Base-by-base conservation (phyloP, 2,888 invertebrate genomes). In the Melanargia galathea region DNA sequence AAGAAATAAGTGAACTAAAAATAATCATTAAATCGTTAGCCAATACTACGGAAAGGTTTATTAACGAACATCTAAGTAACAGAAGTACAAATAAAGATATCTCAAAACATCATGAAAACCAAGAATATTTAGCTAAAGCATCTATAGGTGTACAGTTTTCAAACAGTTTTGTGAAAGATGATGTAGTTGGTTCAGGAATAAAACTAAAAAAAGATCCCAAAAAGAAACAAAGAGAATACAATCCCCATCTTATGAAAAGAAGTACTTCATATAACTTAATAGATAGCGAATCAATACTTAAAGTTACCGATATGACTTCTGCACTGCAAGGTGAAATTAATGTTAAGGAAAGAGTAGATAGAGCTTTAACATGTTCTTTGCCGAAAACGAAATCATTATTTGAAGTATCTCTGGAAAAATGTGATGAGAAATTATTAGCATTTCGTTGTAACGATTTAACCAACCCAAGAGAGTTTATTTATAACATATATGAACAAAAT, bases 221-320 rank as follows among this genome's bases (percentile, higher is more conserved):
- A 54, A 80, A 67, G 46, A 75, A 71, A 46, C 73, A 77, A 30
- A 54, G 69, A 24, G 79, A 81, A 8, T 71, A 74, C 46, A 76
- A 75, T 40, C 73, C 71, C 45, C 75, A 72, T 63, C 69, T 83
- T 0, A 76, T 74, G 54, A 81, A 78, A 63, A 84, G 77, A 70
- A 84, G 83, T 66, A 79, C 81, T 18, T 90, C 90, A 20, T 89
- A 86, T 67, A 78, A 80, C 18, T 72, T 86, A 13, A 87, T 90
- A 48, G 86, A 87, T 0, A 90, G 90, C 64, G 90, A 90, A 75
- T 80, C 84, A 1, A 70, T 90, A 60, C 70, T 90, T 0, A 82
- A 75, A 77, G 84, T 89, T 6, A 90, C 90, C 30, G 86, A 90
- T 60, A 87, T 90, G 86, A 85, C 87, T 7, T 82, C 84, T 26